Percentiles rank a stretch among this genome's conserved stretches.
phyloP scores from a whole-genome alignment of 2,797 vertebrate genomes.

The Diceros bicornis region DNA sequence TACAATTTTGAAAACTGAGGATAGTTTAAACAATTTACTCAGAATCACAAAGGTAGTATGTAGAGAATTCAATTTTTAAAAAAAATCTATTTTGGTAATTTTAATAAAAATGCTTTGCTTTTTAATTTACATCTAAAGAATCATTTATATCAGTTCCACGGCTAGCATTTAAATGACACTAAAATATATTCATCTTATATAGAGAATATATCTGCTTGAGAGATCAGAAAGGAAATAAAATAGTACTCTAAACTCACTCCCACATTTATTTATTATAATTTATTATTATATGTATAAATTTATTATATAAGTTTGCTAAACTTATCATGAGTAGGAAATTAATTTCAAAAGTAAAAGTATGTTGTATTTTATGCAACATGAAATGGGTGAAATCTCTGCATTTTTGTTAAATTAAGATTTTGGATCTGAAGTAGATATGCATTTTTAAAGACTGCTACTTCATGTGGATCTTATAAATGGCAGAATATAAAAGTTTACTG shows the following conservation, averaged over 20 bases:
- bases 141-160: not conserved
- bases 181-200: conserved; percentile 43
- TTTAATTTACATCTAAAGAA: conserved; percentile 62
- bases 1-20: not conserved
- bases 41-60: not conserved
- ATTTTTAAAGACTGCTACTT: conserved; percentile 62
- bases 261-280: conserved; percentile 26
- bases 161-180: conserved; percentile 31
- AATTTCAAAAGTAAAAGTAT: conserved; percentile 52
- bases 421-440: conserved; percentile 27
- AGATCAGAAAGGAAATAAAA: conserved; percentile 61
- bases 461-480: conserved; percentile 34
- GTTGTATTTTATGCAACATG: not conserved
- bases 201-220: not conserved
- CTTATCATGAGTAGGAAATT: not conserved
- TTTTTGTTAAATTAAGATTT: conserved; percentile 46
- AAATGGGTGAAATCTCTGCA: conserved; percentile 22
- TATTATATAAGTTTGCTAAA: not conserved
- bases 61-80: not conserved
- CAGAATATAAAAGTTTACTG: conserved; percentile 39
- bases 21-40: not conserved
- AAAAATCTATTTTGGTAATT: conserved; percentile 16
- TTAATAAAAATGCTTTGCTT: conserved; percentile 42
- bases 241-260: not conserved
- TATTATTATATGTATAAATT: not conserved